Conservation (phyloP, 2,888 invertebrate genomes). For the Quadroppia sp. region DNA sequence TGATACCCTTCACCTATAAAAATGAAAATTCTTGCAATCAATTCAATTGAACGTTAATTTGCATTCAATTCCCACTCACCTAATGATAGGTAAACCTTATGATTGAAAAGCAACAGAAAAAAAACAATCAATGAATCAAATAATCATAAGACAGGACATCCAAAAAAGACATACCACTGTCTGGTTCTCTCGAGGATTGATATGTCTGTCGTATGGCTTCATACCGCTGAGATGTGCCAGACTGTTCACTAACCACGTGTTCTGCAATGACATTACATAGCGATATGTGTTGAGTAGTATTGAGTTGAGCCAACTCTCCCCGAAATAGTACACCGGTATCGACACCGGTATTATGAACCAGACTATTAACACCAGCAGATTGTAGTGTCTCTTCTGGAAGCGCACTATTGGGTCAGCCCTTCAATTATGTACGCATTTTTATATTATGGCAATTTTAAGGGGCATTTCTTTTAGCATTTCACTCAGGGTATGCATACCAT, state of each 20-base stretch:
- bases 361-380: conserved; percentile 52
- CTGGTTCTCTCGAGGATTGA: conserved; percentile 50
- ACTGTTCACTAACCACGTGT: conserved; percentile 91
- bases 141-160: not conserved
- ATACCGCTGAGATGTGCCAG: conserved; percentile 90
- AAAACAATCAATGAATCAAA: not conserved
- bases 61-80: not conserved
- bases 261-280: conserved; percentile 78
- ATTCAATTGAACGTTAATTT: not conserved
- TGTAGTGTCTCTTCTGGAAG: conserved; percentile 51
- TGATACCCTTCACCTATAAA: conserved; percentile 52
- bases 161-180: not conserved
- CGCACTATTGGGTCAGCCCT: conserved; percentile 44
- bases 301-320: conserved; percentile 73
- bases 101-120: not conserved
- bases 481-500: not conserved
- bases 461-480: not conserved
- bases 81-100: not conserved
- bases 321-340: conserved; percentile 78
- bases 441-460: not conserved
- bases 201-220: conserved; percentile 63
- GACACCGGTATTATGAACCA: conserved; percentile 61
- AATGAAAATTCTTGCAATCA: not conserved
- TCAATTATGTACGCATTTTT: too few species aligned
- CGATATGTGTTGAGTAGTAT: conserved; percentile 72